Conservation (phyloP, 2,888 invertebrate species). For the Cataglyphis rosenhaueri region DNA sequence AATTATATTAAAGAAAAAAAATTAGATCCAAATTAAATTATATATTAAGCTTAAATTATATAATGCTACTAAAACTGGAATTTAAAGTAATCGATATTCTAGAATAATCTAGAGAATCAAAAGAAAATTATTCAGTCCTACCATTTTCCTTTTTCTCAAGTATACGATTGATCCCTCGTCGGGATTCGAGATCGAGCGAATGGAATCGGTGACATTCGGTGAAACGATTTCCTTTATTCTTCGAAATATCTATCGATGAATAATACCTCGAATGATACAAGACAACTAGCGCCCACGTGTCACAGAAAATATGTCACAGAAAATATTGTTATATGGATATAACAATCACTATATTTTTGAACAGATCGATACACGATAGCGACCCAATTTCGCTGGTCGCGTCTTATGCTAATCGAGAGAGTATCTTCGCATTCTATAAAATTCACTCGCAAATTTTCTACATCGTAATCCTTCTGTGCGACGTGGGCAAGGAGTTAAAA, state of each 20-base stretch:
- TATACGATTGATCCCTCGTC: not conserved
- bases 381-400: constrained; percentile 30
- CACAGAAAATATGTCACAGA: constrained; percentile 67
- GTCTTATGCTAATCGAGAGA: not conserved
- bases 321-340: too few species aligned
- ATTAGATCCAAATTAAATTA: constrained; percentile 2
- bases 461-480: constrained; percentile 74
- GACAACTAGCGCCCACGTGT: constrained; percentile 83
- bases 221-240: constrained; percentile 32
- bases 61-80: not conserved
- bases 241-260: constrained; percentile 45
- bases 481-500: constrained; percentile 82
- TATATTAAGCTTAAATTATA: not conserved
- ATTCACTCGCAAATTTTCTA: constrained; percentile 18
- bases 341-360: constrained; percentile 23
- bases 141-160: constrained; percentile 4
- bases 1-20: not conserved
- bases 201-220: constrained; percentile 20
- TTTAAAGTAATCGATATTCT: constrained; percentile 12
- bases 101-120: constrained; percentile 19
- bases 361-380: constrained; percentile 33
- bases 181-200: not conserved
- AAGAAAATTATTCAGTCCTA: not conserved
- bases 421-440: not conserved
- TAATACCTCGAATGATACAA: constrained; percentile 76